Base-by-base conservation (phyloP, 1,140 invertebrate species). In the Lordiphosa mommai region DNA sequence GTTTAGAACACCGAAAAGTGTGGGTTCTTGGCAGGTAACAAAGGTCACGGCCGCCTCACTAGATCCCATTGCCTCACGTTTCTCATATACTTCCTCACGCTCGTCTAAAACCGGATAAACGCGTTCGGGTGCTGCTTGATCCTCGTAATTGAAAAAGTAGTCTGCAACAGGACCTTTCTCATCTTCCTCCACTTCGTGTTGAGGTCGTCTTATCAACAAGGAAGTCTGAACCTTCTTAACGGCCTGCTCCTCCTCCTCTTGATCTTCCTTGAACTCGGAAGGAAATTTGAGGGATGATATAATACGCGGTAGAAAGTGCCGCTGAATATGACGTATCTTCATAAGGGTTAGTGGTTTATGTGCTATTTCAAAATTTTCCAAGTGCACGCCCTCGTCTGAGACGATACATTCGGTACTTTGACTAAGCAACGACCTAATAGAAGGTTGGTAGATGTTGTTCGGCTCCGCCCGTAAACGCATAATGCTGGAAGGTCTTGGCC, bases 261-360 rank as follows among this genome's bases (percentile, higher is more conserved):
- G 47, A 0, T 77, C 74, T 5, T 36, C 12, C 1, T 14, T 40
- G 3, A 86, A 69, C 33, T 88, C 86, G 2, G 29, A 8, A 1
- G 86, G 86, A 12, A 88, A 84, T 47, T 79, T 87, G 3, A 79
- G 79, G 4, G 86, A 87, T 6, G 86, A 84, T 10, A 88, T 29
- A 0, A 88, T 53, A 0, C 66, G 60, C 0, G 86, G 76, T 4
- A 88, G 0, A n/a, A 57, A 72, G 34, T 74, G 36, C 1, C 48
- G 27, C 1, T 53, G 32, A 7, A 88, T 8, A 1, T 55, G 12
- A 0, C 33, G 16, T 1, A 61, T 23, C 12, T 70, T 10, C 12
- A 4, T 0, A 3, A 2, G 37, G 5, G 16, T 52, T 0, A 87
- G 29, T 0, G 29, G 27, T 0, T 4, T 9, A 0, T 2, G 10